Conservation (phyloP, 2,888 invertebrate genomes). For the Zhuqinia jingwanae region DNA sequence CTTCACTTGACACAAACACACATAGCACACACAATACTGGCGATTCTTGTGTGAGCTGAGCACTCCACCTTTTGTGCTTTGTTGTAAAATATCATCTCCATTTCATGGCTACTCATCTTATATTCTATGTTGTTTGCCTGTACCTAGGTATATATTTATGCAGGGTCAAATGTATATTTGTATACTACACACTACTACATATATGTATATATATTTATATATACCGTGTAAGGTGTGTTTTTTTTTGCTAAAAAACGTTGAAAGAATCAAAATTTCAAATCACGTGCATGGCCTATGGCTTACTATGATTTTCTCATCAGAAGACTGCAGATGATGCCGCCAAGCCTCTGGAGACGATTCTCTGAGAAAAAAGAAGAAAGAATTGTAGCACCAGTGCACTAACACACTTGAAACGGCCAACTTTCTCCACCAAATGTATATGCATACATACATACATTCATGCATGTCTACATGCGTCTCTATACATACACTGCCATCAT, state of each 20-base stretch:
- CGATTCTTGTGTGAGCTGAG: slow-evolving; percentile 1
- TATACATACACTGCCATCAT: too few relatives aligned
- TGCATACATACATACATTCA: slow-evolving; percentile 1
- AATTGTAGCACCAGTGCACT: slow-evolving; percentile 60
- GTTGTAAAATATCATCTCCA: slow-evolving; percentile 41
- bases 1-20: slow-evolving; percentile 10
- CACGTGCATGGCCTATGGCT: slow-evolving; percentile 77
- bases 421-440: slow-evolving; percentile 46
- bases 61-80: slow-evolving; percentile 44
- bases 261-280: slow-evolving; percentile 73
- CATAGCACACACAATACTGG: slow-evolving; percentile 21
- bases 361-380: slow-evolving; percentile 54
- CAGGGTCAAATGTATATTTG: too few relatives aligned
- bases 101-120: slow-evolving; percentile 55
- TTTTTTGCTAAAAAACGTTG: not conserved
- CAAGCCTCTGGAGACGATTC: slow-evolving; percentile 71
- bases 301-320: slow-evolving; percentile 78
- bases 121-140: slow-evolving; percentile 19
- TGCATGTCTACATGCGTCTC: too few relatives aligned
- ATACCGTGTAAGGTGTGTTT: not conserved
- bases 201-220: too few relatives aligned
- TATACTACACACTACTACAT: too few relatives aligned
- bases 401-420: slow-evolving; percentile 59
- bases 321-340: slow-evolving; percentile 77
- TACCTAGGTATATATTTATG: not conserved